Percentiles rank a stretch among this genome's conserved stretches.
Evolutionary conservation across 35 echinoderm and acorn worm genomes (phyloP).

Genomic region (Eucidaris tribuloides): DNA sequence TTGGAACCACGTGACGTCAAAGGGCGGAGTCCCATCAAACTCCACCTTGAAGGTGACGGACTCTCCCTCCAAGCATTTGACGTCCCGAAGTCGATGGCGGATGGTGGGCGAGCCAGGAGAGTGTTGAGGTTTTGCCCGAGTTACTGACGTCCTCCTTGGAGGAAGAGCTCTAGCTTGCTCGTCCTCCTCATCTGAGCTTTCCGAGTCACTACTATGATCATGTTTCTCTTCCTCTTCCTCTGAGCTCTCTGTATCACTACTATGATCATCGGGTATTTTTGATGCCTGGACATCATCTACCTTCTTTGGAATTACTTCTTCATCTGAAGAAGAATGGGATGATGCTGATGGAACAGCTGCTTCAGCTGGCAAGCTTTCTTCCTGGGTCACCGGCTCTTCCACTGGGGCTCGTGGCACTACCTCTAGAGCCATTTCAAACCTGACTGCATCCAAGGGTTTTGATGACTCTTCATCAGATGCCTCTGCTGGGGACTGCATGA

Average conservation of each 20-base stretch:
- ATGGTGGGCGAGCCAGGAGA: constrained; percentile 8
- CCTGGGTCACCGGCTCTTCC: background rate
- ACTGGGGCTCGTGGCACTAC: background rate
- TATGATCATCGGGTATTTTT: background rate
- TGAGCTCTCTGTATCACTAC: background rate
- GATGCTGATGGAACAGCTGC: background rate
- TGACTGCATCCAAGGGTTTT: background rate
- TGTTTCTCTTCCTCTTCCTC: background rate
- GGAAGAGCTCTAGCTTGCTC: background rate
- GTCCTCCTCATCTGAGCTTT: background rate
- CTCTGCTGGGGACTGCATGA: no score
- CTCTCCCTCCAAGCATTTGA: constrained; percentile 55
- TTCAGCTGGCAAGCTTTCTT: background rate
- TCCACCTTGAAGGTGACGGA: constrained; percentile 47
- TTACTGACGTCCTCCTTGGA: background rate
- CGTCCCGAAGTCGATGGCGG: constrained; percentile 24
- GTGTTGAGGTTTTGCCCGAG: background rate
- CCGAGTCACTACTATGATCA: background rate
- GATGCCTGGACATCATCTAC: background rate
- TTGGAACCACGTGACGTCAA: constrained; percentile 56
- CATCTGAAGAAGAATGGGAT: background rate
- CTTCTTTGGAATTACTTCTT: background rate
- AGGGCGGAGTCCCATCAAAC: constrained; percentile 34
- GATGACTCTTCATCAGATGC: no score
- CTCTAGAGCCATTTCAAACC: background rate